These are phyloP conservation scores for Drosophila orosa DNA, from an alignment of 1,140 invertebrate genomes.

Conservation along the genomic window DNA sequence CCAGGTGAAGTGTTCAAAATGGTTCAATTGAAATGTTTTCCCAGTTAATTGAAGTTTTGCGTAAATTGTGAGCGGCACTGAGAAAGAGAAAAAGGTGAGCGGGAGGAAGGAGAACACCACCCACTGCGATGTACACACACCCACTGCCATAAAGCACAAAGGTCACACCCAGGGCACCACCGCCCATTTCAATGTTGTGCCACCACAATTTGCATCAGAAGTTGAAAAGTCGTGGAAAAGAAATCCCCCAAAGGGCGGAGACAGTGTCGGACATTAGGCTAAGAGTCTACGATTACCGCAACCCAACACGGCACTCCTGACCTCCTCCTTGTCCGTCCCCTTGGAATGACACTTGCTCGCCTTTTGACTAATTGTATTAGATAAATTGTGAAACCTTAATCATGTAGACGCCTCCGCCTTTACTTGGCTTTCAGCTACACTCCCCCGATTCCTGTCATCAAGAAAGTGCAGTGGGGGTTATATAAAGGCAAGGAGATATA, in stretches of 20 bases:
- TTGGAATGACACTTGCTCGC: conserved; percentile 40
- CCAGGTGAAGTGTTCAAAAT: conserved; percentile 18
- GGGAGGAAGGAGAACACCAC: not conserved
- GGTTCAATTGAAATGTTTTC: conserved; percentile 31
- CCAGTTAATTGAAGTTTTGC: conserved; percentile 31
- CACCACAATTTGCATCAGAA: conserved; percentile 57
- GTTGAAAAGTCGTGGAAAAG: conserved; percentile 63
- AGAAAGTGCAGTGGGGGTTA: conserved; percentile 46
- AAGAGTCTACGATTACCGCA: conserved; percentile 73
- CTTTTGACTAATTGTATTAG: conserved; percentile 82
- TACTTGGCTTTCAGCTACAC: conserved; percentile 17
- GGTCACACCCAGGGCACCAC: conserved; percentile 37
- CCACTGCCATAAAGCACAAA: conserved; percentile 32
- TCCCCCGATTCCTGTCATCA: conserved; percentile 16
- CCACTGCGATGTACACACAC: conserved; percentile 9
- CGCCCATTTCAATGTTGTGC: conserved; percentile 28
- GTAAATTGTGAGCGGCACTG: not conserved
- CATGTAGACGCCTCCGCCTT: conserved; percentile 57
- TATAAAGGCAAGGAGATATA: not conserved
- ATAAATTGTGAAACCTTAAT: conserved; percentile 82
- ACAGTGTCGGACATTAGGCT: conserved; percentile 59
- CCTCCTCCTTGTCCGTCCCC: conserved; percentile 1
- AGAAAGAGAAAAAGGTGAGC: not conserved
- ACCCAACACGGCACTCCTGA: conserved; percentile 22
- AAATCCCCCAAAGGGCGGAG: conserved; percentile 20